Base-by-base conservation (phyloP, 2,113 vertebrate species). In the Chlorodrepanis virens region DNA sequence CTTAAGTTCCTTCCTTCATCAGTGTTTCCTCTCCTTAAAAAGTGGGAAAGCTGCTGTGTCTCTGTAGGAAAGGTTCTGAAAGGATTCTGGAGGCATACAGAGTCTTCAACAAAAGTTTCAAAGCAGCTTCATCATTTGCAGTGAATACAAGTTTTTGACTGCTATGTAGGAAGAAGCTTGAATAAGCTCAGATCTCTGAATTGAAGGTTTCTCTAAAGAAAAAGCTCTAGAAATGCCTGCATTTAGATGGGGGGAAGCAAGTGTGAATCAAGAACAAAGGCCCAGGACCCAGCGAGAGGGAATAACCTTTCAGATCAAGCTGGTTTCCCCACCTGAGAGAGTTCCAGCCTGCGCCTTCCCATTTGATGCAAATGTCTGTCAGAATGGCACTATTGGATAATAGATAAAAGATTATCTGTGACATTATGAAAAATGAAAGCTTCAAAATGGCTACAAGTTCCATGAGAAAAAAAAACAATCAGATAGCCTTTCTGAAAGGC, bases 341-440 rank as follows among this genome's bases (percentile, higher is more conserved):
- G 96, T 96, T 96, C 70, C 80, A 96, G 81, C 95, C 95, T 67
- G 94, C 9, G 37, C 74, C 53, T 96, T 94, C 84, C 95, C 92
- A 97, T 98, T 97, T 97, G 97, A 98, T 98, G 97, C 97, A 97
- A 98, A 98, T 98, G 90, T 56, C 93, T 97, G 93, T 95, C 96
- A 97, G 97, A 97, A 96, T 93, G 96, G 97, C 93, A 83, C 96
- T 60, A 88, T 70, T 87, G 93, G 98, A 97, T 97, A 97, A 97
- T 54, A 98, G 97, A 98, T 98, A 90, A 98, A 98, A 97, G 97
- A 97, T 97, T 97, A 97, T 94, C 96, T 94, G 94, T 97, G 97
- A 97, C 97, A 97, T 98, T 97, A 97, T 86, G 91, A 97, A 96
- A 98, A 97, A 97, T 96, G 97, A 98, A 98, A 97, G 97, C 96